Evolutionary conservation across 2,888 invertebrate species (phyloP).

Genomic region (Drosophila borborema): DNA sequence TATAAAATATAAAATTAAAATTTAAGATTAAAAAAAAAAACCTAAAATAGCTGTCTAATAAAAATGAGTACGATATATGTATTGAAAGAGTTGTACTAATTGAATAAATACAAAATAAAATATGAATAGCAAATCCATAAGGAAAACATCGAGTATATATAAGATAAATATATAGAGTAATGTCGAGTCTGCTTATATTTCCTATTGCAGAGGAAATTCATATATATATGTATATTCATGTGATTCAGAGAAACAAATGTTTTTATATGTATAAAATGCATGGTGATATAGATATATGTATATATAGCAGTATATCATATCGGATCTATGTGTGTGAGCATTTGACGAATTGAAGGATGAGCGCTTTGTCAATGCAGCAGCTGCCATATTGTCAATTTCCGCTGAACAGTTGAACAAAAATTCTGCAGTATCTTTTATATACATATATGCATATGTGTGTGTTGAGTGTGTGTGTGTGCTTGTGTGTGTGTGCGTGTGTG

Average conservation of each 20-base stretch:
- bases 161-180: not conserved
- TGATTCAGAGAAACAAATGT: not conserved
- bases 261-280: not conserved
- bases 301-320: slow-evolving; percentile 11
- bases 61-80: too few species aligned
- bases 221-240: not conserved
- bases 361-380: slow-evolving; percentile 26
- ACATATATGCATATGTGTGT: slow-evolving; percentile 1
- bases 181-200: not conserved
- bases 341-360: slow-evolving; percentile 21
- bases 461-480: slow-evolving; percentile 1
- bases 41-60: too few species aligned
- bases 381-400: slow-evolving; percentile 27
- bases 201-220: not conserved
- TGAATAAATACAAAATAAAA: too few species aligned
- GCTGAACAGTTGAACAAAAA: slow-evolving; percentile 23
- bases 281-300: not conserved
- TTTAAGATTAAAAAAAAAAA: too few species aligned
- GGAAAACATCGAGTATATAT: too few species aligned
- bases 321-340: not conserved
- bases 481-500: slow-evolving; percentile 5
- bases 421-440: slow-evolving; percentile 20
- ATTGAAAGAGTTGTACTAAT: too few species aligned
- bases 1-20: too few species aligned
- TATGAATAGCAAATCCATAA: too few species aligned